A percentile compares a stretch with the other conserved stretches of the same genome.
These are phyloP conservation scores for Halisarca cf. caerulea DNA, from an alignment of 37 sponge, comb jelly and placozoan genomes.

Conservation along the genomic window DNA sequence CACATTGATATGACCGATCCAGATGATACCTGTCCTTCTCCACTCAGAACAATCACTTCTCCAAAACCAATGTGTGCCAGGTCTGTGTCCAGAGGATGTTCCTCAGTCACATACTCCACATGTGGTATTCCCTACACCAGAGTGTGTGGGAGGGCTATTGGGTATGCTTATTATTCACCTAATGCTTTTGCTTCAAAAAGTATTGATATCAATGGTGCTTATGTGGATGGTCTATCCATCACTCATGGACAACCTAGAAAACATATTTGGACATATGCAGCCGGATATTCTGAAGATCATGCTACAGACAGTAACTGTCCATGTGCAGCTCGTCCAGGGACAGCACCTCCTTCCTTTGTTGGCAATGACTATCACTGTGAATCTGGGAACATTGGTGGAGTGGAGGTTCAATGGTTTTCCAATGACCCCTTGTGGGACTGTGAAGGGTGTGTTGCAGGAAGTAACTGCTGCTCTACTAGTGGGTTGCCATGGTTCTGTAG, in stretches of 20 bases:
- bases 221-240: too few species aligned
- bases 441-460: not conserved
- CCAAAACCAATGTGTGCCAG: conserved; percentile 6
- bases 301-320: too few species aligned
- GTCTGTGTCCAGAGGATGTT: not conserved
- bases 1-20: conserved; percentile 20
- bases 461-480: conserved; percentile 10
- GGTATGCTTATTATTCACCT: not conserved
- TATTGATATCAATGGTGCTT: too few species aligned
- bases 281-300: too few species aligned
- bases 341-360: too few species aligned
- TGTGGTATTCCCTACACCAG: not conserved
- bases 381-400: too few species aligned
- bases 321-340: too few species aligned
- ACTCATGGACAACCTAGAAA: too few species aligned
- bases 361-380: too few species aligned
- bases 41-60: not conserved
- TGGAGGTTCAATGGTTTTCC: too few species aligned
- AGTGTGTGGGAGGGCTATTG: conserved; percentile 12
- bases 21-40: not conserved
- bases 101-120: not conserved
- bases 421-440: not conserved
- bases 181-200: not conserved
- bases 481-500: conserved; percentile 16
- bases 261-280: too few species aligned